Base-by-base conservation (phyloP, 2,113 vertebrate genomes). In the Phalacrocorax brasilianus region DNA sequence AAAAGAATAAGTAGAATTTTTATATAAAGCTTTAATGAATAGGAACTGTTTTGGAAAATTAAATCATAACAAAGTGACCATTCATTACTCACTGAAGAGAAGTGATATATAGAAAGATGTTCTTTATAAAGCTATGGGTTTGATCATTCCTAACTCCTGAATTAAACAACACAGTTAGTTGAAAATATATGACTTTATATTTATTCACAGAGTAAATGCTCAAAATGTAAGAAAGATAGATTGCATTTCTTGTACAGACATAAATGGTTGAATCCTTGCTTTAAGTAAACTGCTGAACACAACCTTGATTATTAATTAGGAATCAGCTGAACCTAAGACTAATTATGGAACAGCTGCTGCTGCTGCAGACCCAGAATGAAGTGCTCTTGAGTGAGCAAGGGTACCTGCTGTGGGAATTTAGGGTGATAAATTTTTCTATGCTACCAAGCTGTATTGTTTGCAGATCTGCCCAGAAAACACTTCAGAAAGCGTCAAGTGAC, bases 241-340 rank as follows among this genome's bases (percentile, higher is more conserved):
- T 59, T 59, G 7, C 27, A 76, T 62, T 87, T 20, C 44, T 74
- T 92, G 40, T 85, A 72, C 20, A 61, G 87, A 95, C 42, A 4
- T 53, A 75, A 87, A 61, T 58, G 3, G 15, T 56, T 93, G 50
- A 93, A 67, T 65, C n/a, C 19, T 61, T 38, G 14, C 65, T 88
- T 65, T 75, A 85, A 94, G 62, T 94, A 89, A 87, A 86, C 61
- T 81, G 47, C 35, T 63, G 82, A 96, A 77, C 42, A 81, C 26
- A 81, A 72, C 40, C 32, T 92, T 96, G 93, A 91, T 93, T 91
- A 91, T 93, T 95, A 94, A 89, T 85, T 94, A 92, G 52, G 47
- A 93, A 85, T 89, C 85, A 77, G 27, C 26, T 88, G 68, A 96
- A 86, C 16, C 30, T 86, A n/a, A 63, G 62, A 84, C 88, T 92